A percentile compares a stretch with the other conserved stretches of the same genome.
phyloP scores from a whole-genome alignment of 2,797 vertebrate species.

The Epinephelus awoara region DNA sequence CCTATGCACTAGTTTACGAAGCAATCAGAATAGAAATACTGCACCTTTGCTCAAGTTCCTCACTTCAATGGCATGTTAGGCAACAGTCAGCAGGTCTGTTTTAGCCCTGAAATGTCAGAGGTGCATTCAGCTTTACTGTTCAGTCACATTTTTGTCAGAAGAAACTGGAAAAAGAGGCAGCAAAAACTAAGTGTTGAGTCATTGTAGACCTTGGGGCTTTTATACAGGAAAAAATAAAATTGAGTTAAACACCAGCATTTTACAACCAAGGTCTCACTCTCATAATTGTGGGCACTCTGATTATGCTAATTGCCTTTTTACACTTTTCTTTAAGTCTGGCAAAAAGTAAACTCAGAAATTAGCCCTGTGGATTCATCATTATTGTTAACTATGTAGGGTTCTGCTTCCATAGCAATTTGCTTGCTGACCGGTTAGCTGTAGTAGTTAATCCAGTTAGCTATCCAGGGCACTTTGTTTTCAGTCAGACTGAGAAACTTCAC shows the following conservation, averaged over 20 bases:
- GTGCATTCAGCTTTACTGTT: neutral
- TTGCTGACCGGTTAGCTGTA: neutral
- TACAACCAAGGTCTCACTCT: too few species aligned
- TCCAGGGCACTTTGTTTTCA: too few species aligned
- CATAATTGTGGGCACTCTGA: too few species aligned
- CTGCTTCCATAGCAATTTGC: too few species aligned
- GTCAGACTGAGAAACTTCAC: neutral
- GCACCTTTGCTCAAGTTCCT: constrained; percentile 28
- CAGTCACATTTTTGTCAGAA: neutral
- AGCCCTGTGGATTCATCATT: too few species aligned
- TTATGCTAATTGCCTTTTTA: too few species aligned
- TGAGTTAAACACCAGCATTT: too few species aligned
- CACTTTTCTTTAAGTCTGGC: too few species aligned
- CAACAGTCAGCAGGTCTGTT: neutral
- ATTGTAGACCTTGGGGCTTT: neutral
- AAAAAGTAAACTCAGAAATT: too few species aligned
- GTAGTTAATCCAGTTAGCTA: neutral
- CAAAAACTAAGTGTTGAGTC: neutral
- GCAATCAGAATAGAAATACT: constrained; percentile 14
- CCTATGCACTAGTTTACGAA: constrained; percentile 21
- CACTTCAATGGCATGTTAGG: neutral
- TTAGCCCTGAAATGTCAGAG: neutral
- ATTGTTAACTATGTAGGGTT: too few species aligned
- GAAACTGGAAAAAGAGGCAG: neutral
- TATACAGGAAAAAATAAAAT: neutral